Conservation (phyloP, 2,797 vertebrate species). For the Thripadectes ignobilis region DNA sequence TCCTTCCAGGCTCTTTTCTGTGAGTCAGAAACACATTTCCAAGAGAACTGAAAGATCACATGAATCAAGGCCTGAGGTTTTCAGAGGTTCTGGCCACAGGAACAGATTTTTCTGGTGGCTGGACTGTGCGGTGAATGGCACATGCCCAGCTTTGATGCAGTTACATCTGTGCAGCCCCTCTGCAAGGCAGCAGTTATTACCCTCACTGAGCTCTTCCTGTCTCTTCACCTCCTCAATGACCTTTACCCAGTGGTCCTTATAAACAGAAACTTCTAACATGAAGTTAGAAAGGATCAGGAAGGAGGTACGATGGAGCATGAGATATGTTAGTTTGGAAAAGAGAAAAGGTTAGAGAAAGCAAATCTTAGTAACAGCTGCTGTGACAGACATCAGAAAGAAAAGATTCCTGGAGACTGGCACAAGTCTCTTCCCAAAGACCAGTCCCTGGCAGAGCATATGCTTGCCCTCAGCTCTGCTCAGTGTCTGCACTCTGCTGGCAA, state of each 20-base stretch:
- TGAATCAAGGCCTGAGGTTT: not conserved
- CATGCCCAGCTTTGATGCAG: not conserved
- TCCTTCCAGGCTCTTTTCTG: not conserved
- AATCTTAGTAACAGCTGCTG: not conserved
- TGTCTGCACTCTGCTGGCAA: not conserved
- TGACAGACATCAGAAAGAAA: not conserved
- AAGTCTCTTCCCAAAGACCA: fast-evolving
- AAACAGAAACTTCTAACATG: not conserved
- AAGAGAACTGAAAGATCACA: not conserved
- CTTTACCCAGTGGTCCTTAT: fast-evolving
- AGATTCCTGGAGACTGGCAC: not conserved
- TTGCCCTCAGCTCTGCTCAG: not conserved
- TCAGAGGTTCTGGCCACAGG: not conserved
- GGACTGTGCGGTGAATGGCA: too few relatives aligned
- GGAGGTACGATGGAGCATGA: fast-evolving
- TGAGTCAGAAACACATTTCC: not conserved
- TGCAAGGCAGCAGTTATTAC: not conserved
- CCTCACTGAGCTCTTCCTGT: fast-evolving
- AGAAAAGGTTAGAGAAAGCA: not conserved
- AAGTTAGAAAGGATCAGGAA: not conserved
- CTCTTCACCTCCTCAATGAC: not conserved
- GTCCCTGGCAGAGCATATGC: not conserved
- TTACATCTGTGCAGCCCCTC: fast-evolving
- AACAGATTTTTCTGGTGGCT: not conserved
- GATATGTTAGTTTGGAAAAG: not conserved